Conservation (phyloP, 2,797 vertebrate genomes). For the Sebastes minor region DNA sequence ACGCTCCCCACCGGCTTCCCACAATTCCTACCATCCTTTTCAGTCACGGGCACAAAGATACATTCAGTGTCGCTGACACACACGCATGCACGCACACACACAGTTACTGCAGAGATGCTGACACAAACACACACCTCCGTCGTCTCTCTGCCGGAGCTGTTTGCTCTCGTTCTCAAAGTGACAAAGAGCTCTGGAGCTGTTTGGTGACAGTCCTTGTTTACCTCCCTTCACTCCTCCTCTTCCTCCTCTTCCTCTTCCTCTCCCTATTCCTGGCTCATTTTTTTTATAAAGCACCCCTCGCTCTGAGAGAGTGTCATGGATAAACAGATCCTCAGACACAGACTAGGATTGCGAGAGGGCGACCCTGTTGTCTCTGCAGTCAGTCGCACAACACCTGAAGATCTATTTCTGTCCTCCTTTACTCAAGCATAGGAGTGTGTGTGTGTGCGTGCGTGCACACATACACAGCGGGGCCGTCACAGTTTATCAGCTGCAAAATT, state of each 20-base stretch:
- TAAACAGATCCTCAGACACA: slow-evolving; percentile 50
- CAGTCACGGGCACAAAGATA: slow-evolving; percentile 40
- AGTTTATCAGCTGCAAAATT: slow-evolving; percentile 55
- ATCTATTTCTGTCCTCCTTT: slow-evolving; percentile 62
- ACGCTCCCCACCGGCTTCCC: slow-evolving; percentile 48
- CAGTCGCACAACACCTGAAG: slow-evolving; percentile 33
- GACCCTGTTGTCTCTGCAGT: slow-evolving; percentile 45
- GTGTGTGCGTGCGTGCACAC: neutral
- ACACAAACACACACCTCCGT: slow-evolving; percentile 46
- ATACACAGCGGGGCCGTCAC: slow-evolving; percentile 22
- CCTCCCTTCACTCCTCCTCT: slow-evolving; percentile 29
- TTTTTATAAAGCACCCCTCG: slow-evolving; percentile 37
- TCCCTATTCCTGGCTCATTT: slow-evolving; percentile 13
- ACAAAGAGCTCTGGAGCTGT: slow-evolving; percentile 58
- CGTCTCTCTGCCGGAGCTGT: slow-evolving; percentile 30
- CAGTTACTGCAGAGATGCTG: slow-evolving; percentile 38
- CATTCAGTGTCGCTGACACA: slow-evolving; percentile 25
- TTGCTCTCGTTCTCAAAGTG: slow-evolving; percentile 56
- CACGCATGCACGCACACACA: neutral
- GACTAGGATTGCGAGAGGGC: slow-evolving; percentile 33
- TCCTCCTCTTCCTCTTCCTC: slow-evolving; percentile 26
- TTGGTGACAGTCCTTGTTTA: slow-evolving; percentile 60
- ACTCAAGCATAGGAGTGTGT: slow-evolving; percentile 21
- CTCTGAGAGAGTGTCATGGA: slow-evolving; percentile 48
- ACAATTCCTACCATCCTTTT: slow-evolving; percentile 49